Base-by-base conservation (phyloP, 2,888 invertebrate genomes). In the Meloe dianella region DNA sequence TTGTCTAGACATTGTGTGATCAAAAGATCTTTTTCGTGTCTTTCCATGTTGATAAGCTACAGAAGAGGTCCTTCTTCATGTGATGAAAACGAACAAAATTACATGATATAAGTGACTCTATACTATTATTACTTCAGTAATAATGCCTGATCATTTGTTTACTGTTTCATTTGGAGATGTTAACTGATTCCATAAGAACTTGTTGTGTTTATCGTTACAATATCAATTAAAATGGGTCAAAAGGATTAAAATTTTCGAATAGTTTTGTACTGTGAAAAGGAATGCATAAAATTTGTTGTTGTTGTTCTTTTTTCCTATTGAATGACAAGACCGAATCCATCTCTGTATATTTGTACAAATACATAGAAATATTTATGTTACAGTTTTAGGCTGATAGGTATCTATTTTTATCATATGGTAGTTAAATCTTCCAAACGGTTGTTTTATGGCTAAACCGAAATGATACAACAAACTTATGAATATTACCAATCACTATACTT, bases 341-440 rank as follows among this genome's bases (percentile, higher is more conserved):
- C 41, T 41, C n/a, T 41, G 41, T 41, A 41, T 41, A 41, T 41
- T 41, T 41, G 41, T 41, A 41, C 41, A 41, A 41, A 41, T 41
- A 41, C 41, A 41, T 41, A 41, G 41, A 41, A 41, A 41, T 41
- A 41, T 41, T 41, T 41, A 41, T 41, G 41, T 41, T 41, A 41
- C 41, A 41, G 41, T 41, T 41, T 41, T 41, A 41, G 41, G 41
- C 41, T 41, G 41, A 41, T 41, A 41, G 41, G 41, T 41, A 41
- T 41, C 41, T 41, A 41, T 41, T 41, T 41, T 41, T 41, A 41
- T 41, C 41, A 12, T 41, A 41, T 5, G 41, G 41, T 41, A 41
- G 41, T 41, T 41, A 41, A 41, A 41, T 41, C 41, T 41, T 41
- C 41, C 41, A 41, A 41, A 41, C 41, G 41, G 41, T 41, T 41